Conservation (phyloP, 2,888 invertebrate genomes). For the Idaea aversata region DNA sequence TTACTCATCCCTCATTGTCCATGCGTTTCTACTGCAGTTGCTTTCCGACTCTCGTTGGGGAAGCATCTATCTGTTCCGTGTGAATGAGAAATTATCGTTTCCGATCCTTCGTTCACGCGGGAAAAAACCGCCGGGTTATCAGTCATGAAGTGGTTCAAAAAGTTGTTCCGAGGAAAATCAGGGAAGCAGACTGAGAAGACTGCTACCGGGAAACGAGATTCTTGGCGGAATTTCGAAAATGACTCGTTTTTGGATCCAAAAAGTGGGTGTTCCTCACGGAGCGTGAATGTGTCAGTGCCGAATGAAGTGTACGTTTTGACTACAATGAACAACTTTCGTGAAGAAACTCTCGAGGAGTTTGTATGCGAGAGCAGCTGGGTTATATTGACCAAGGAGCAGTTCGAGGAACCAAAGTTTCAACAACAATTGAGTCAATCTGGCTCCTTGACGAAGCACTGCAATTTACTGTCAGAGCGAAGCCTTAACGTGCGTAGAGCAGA, state of each 20-base stretch:
- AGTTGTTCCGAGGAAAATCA: slow-evolving; percentile 79
- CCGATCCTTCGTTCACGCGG: slow-evolving; percentile 82
- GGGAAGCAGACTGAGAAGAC: slow-evolving; percentile 60
- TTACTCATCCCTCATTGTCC: slow-evolving; percentile 35
- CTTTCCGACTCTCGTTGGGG: slow-evolving; percentile 41
- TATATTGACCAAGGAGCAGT: slow-evolving; percentile 51
- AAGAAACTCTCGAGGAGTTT: slow-evolving; percentile 55
- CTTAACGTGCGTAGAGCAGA: slow-evolving; percentile 38
- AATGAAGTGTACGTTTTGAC: slow-evolving; percentile 62
- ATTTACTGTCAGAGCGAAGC: slow-evolving; percentile 43
- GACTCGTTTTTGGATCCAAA: slow-evolving; percentile 28
- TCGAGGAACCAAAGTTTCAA: slow-evolving; percentile 62
- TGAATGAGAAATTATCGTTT: slow-evolving; percentile 82
- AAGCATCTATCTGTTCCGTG: slow-evolving; percentile 42
- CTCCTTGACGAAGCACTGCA: slow-evolving; percentile 52
- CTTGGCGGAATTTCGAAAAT: slow-evolving; percentile 38
- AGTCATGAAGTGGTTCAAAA: slow-evolving; percentile 84
- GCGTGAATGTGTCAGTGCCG: slow-evolving; percentile 28
- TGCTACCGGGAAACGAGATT: slow-evolving; percentile 28
- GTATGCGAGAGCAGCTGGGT: slow-evolving; percentile 70
- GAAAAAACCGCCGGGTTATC: slow-evolving; percentile 81
- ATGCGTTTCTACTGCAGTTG: slow-evolving; percentile 43
- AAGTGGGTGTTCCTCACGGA: slow-evolving; percentile 29
- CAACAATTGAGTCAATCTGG: slow-evolving; percentile 48
- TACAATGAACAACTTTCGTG: slow-evolving; percentile 62